Percentiles rank a stretch among this genome's conserved stretches.
Conservation (phyloP, 2,888 invertebrate genomes). For the Himalopsyche anomala region DNA sequence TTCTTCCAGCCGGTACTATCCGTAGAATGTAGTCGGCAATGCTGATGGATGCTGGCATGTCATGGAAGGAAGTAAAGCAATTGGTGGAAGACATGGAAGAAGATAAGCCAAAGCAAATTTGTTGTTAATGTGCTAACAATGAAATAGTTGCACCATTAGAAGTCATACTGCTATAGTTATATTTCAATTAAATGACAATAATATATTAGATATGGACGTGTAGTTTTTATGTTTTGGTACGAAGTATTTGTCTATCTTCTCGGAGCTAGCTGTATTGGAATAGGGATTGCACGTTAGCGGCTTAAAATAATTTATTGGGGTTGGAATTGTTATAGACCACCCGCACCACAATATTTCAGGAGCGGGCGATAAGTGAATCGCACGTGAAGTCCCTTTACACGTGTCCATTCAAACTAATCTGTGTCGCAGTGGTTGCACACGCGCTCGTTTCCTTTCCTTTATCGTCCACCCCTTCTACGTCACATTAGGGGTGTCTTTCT, state of each 20-base stretch:
- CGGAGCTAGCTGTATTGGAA: neutral
- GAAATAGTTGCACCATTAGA: no score
- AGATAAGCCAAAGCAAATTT: no score
- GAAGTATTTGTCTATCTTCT: neutral
- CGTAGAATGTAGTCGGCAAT: no score
- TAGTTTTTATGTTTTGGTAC: no score
- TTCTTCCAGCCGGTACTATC: no score
- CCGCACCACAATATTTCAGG: conserved; percentile 39
- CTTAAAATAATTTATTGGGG: conserved; percentile 52
- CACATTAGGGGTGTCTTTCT: neutral
- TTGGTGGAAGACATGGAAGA: no score
- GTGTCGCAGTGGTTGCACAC: conserved; percentile 63
- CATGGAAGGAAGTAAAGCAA: no score
- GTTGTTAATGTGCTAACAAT: no score
- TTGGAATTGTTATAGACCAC: conserved; percentile 10
- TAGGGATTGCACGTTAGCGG: neutral
- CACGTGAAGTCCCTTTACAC: conserved; percentile 57
- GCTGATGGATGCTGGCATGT: no score
- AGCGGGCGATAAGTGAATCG: conserved; percentile 64
- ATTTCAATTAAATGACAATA: no score
- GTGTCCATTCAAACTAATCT: conserved; percentile 63
- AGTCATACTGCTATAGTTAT: no score
- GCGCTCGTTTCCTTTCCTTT: conserved; percentile 50
- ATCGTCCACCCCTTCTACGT: neutral
- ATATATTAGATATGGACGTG: no score